Evolutionary conservation across 2,888 invertebrate genomes (phyloP), one percentile per base, ranked within the genome.

Genomic region (Eurytoma adleriae): DNA sequence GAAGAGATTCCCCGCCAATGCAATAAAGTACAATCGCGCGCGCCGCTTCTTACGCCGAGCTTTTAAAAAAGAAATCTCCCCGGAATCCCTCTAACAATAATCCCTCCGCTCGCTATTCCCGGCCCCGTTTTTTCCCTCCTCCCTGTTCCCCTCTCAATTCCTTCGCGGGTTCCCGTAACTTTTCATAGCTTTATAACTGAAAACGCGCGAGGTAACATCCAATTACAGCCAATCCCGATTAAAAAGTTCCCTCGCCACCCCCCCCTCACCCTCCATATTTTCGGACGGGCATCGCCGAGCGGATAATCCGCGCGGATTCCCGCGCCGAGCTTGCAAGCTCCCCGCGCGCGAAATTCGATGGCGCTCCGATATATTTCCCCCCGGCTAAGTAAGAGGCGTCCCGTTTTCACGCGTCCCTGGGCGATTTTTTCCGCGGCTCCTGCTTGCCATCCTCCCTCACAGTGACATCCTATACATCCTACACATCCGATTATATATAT

Each of bases 181-280:
- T 69, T 78, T 71, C 66, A 27, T 18, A 57, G 78, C 54, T 56
- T 64, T n/a, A 14, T 66, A 71, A 78, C 71, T 66, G 70, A 66
- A 78, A 78, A 78, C 57, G 48, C 52, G 24, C 50, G 12, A 40
- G 54, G 71, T 59, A 66, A 71, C 66, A 71, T 71, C 71, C 71
- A 71, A 71, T 78, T 78, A 71, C 20, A 20, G 57, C 12, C 14
- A 52, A 78, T 66, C 57, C 62, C 71, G 71, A 78, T 71, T 78
- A 78, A 78, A 71, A 78, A 78, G 20, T 71, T 78, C 27, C 48
- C 20, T 30, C n/a, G 1, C 16, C 54, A 0, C 54, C 54, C 2
- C 54, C 7, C 48, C n/a, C 24, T n/a, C 1, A 18, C 27, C 14
- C 1, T 18, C 16, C 50, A 62, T 56, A 76, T 76, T 62, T 70